Conservation (phyloP, 2,888 invertebrate genomes). For the Pediacus dermestoides region DNA sequence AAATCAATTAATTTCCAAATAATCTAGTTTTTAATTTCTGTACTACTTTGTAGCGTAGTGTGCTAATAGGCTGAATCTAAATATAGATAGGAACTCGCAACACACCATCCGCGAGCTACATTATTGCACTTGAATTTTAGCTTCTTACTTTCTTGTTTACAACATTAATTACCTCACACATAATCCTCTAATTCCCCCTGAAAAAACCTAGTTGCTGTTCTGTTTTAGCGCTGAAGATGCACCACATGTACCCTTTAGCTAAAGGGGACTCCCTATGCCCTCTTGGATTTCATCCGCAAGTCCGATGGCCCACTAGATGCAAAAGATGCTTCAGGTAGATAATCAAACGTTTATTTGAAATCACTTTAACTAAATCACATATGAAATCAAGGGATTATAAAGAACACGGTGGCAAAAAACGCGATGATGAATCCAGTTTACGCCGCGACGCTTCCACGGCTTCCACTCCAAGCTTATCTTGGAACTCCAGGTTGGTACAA, state of each 20-base stretch:
- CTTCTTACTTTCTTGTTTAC: conserved; percentile 13
- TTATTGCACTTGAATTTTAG: conserved; percentile 25
- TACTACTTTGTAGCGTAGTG: conserved; percentile 16
- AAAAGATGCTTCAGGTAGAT: conserved; percentile 81
- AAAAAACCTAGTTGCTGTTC: neutral
- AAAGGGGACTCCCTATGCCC: conserved; percentile 88
- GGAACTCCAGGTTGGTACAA: conserved; percentile 54
- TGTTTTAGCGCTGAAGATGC: conserved; percentile 52
- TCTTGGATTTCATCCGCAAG: conserved; percentile 90
- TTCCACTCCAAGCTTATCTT: conserved; percentile 76
- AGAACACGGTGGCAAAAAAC: conserved; percentile 76
- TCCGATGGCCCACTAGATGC: conserved; percentile 89
- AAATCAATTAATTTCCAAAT: neutral
- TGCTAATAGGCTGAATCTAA: conserved; percentile 34
- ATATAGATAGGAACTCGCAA: conserved; percentile 34
- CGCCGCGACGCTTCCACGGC: conserved; percentile 59
- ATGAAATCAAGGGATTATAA: conserved; percentile 91
- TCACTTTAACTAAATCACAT: too few relatives aligned
- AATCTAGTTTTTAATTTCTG: conserved; percentile 3
- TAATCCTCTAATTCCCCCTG: too few relatives aligned
- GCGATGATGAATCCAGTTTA: conserved; percentile 58
- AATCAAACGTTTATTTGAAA: conserved; percentile 1
- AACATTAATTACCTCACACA: neutral
- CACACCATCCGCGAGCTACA: conserved; percentile 22
- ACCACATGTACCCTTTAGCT: conserved; percentile 71